These are phyloP conservation scores for Plebejus anna DNA, from an alignment of 2,888 invertebrate species.

Conservation along the genomic window DNA sequence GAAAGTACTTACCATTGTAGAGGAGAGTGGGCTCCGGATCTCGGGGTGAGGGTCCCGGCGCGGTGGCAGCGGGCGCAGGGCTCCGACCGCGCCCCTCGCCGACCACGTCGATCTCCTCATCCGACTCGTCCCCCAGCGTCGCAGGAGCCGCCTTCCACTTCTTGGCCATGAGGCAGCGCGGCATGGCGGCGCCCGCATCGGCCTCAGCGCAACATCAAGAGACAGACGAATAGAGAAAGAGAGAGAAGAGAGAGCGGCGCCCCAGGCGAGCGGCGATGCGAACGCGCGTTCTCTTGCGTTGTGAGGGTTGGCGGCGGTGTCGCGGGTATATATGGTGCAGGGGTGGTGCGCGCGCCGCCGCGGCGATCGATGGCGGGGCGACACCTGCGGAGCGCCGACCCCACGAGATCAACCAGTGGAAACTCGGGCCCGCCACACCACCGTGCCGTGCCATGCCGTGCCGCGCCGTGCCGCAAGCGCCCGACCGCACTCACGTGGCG, in stretches of 20 bases:
- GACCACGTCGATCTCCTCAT: constrained; percentile 93
- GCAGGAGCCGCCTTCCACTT: constrained; percentile 90
- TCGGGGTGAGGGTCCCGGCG: constrained; percentile 86
- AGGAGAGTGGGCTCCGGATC: constrained; percentile 85
- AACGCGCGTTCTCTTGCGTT: constrained; percentile 79
- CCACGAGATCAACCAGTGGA: constrained; percentile 64
- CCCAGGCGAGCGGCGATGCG: constrained; percentile 75
- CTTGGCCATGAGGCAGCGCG: constrained; percentile 97
- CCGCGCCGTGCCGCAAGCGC: not conserved
- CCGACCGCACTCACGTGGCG: not conserved
- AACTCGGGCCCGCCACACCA: constrained; percentile 42
- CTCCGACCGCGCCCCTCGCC: constrained; percentile 85
- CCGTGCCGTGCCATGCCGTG: constrained; percentile 36
- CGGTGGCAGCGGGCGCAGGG: constrained; percentile 76
- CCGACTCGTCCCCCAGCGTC: constrained; percentile 81
- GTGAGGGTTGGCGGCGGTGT: constrained; percentile 67
- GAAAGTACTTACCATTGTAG: constrained; percentile 84
- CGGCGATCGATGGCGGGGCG: constrained; percentile 67
- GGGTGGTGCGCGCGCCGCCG: constrained; percentile 68
- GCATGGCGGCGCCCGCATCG: constrained; percentile 86
- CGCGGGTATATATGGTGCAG: constrained; percentile 69
- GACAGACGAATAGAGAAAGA: constrained; percentile 77
- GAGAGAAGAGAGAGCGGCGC: constrained; percentile 78
- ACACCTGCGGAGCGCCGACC: constrained; percentile 53
- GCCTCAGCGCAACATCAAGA: constrained; percentile 77